Conservation (phyloP, 2,113 vertebrate species). For the Tenrec ecaudatus region DNA sequence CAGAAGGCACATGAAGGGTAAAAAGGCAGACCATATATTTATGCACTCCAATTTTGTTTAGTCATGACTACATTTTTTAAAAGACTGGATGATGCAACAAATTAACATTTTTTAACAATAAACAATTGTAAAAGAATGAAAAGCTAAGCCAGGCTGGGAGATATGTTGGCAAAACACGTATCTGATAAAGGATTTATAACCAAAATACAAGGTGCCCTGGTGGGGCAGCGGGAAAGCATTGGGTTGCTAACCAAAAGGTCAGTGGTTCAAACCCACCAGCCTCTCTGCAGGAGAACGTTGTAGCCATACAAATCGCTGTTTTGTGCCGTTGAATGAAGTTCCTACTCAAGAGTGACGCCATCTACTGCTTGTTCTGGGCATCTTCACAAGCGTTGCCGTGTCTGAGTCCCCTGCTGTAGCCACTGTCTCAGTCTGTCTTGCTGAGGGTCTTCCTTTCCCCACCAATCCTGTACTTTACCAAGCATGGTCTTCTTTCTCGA, state of each 20-base stretch:
- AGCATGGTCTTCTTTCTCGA: background rate
- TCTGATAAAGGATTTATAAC: background rate
- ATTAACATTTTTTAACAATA: no score
- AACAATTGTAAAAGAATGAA: background rate
- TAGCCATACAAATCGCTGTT: background rate
- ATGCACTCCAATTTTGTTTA: slow-evolving; percentile 2
- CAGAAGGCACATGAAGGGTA: background rate
- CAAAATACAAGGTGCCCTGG: background rate
- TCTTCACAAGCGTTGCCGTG: background rate
- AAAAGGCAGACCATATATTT: slow-evolving; percentile 53
- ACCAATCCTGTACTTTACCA: background rate
- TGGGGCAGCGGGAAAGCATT: background rate
- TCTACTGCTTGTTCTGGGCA: background rate
- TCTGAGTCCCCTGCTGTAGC: background rate
- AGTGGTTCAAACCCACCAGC: background rate
- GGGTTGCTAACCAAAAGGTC: background rate
- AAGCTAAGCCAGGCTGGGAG: background rate
- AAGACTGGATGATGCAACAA: no score
- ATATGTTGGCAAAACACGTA: background rate
- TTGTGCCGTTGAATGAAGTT: background rate
- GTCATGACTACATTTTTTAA: no score
- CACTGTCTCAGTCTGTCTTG: background rate
- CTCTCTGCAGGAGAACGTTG: background rate
- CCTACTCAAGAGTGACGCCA: background rate
- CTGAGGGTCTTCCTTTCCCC: background rate